Evolutionary conservation across 2,888 invertebrate genomes (phyloP), one percentile per base, ranked within the genome.

Genomic region (Drosophila meridiana): DNA sequence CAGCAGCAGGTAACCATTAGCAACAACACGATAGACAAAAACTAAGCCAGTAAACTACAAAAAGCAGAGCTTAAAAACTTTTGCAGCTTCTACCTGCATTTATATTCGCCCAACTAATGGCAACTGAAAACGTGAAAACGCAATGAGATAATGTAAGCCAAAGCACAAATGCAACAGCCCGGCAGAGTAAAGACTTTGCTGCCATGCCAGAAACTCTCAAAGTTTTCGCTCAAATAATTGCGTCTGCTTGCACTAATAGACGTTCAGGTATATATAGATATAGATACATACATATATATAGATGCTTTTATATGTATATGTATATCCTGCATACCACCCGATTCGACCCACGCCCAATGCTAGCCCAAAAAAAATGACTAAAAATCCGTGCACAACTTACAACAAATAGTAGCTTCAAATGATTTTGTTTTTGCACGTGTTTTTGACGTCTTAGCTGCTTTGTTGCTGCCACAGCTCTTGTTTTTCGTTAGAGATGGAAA

Each of bases 221-320:
- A 86, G 76, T 82, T 86, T 88, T 70, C 61, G 62, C 71, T 68
- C 73, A 82, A 86, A 88, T 86, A 88, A 86, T 88, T 88, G 78
- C 86, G 80, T 82, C 71, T 69, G 69, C 69, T 52, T 47, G 64
- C 73, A 58, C 80, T 73, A 86, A 81, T 72, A 78, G 70, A 62
- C 36, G 55, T 56, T 38, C 47, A 32, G 20, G 32, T 11, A 63
- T 20, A 43, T 9, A 11, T 32, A 42, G n/a, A 42, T n/a, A 42
- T 43, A 43, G 3, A 14, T 5, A 20, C 7, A 14, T 5, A 20
- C 7, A 26, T 4, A 45, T 45, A 45, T 30, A 32, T 32, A 32
- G 14, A 11, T 11, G 34, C 7, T 20, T 20, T 1, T 20, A 20
- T 20, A 20, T 20, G 20, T 20, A 20, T 20, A 28, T 40, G 20